Evolutionary conservation across 1,140 invertebrate genomes (phyloP), one percentile per base, ranked within the genome.

Genomic region (Solenopsis fugax): DNA sequence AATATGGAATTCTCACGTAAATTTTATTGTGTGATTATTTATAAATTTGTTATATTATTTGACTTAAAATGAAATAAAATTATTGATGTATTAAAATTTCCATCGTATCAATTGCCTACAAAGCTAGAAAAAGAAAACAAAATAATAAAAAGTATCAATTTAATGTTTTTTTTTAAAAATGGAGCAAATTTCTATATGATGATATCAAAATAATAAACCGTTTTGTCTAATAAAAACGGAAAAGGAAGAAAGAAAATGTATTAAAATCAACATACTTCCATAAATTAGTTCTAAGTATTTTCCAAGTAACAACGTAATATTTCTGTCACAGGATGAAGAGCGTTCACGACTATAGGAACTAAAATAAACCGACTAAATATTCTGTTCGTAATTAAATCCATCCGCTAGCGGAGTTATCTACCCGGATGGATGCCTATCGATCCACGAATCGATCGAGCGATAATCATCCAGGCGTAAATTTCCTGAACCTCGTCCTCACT

Each of bases 381-480:
- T 86, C 64, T 76, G 52, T 54, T 71, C 72, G 86, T 85, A 85
- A 87, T 87, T 85, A 87, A 85, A 87, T 77, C 76, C 77, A 81
- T 81, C 52, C 72, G 54, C 54, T 52, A 34, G 54, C 82, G 37
- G 52, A 81, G 54, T 73, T 82, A 77, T 80, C 82, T 88, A 86
- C 73, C 65, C 64, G 72, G 50, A 54, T 64, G 81, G 73, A 82
- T 73, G 67, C 67, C 52, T 60, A 82, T 82, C 80, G 80, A 82
- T 82, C 24, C 62, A 65, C 78, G 85, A 80, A 67, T 75, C 86
- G 87, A 88, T 88, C 82, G 65, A 54, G 37, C 82, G 82, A 86
- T 88, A 86, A 88, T 86, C 75, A 62, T 50, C 45, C 84, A 50
- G 72, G 65, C 87, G 75, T 88, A 88, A 88, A 86, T 86, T 86